These are phyloP conservation scores for Hydrozoanthus gracilis DNA, from an alignment of 92 coral and sea anemone species.

Conservation along the genomic window DNA sequence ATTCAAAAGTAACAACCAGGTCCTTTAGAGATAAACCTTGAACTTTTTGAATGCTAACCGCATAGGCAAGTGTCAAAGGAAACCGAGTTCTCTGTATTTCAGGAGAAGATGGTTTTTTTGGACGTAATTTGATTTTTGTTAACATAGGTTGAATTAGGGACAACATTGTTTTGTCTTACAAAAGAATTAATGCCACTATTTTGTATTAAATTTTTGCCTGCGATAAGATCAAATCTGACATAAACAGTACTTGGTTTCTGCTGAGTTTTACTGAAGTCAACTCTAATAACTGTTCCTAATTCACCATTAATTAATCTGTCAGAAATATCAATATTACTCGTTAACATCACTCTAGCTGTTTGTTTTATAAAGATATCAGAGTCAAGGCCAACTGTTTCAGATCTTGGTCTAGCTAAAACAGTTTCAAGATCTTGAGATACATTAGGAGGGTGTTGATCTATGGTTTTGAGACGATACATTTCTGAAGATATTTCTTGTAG, in stretches of 20 bases:
- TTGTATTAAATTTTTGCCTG: constrained; percentile 58
- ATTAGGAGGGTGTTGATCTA: constrained; percentile 63
- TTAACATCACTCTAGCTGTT: constrained; percentile 66
- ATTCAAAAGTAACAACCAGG: constrained; percentile 58
- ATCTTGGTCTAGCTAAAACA: constrained; percentile 53
- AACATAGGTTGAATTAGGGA: too few species aligned
- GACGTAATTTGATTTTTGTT: constrained; percentile 58
- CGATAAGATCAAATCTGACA: constrained; percentile 67
- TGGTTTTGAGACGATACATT: constrained; percentile 51
- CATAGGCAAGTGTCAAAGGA: too few species aligned
- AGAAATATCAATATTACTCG: too few species aligned
- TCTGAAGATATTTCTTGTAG: constrained; percentile 16
- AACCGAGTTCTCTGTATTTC: too few species aligned
- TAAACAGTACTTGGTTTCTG: constrained; percentile 59
- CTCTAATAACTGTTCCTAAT: constrained; percentile 68
- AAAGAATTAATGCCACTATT: constrained; percentile 37
- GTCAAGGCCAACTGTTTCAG: constrained; percentile 73
- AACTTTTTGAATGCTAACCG: constrained; percentile 70
- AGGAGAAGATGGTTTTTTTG: too few species aligned
- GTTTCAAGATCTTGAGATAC: constrained; percentile 49
- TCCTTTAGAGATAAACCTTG: constrained; percentile 64
- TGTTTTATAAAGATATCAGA: constrained; percentile 64
- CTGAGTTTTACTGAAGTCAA: constrained; percentile 40
- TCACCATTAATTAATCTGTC: constrained; percentile 79
- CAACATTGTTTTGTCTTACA: constrained; percentile 65